Percentiles rank a stretch among this genome's conserved stretches.
Evolutionary conservation across 1,140 invertebrate genomes (phyloP).

Genomic region (Orius insidiosus): DNA sequence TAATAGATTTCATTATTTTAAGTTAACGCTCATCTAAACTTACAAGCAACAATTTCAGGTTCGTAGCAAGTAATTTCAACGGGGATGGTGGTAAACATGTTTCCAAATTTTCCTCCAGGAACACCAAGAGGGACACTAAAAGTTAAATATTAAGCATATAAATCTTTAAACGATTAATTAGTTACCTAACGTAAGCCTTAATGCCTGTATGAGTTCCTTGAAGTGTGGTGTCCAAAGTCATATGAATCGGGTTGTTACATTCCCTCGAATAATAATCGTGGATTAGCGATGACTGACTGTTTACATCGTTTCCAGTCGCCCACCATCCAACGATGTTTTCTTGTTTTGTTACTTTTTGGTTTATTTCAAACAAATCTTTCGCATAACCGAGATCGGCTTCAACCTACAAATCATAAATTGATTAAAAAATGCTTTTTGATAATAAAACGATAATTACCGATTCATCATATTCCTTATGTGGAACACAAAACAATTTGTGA

Average conservation of each 20-base stretch:
- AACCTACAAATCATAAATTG: too few species aligned
- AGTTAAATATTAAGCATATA: too few species aligned
- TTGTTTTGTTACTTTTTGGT: constrained; percentile 74
- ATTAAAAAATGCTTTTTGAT: too few species aligned
- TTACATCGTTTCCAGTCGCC: constrained; percentile 91
- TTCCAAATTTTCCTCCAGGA: constrained; percentile 77
- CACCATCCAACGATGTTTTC: constrained; percentile 95
- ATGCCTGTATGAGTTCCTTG: constrained; percentile 64
- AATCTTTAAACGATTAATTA: too few species aligned
- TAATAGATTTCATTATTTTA: constrained; percentile 9
- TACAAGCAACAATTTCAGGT: constrained; percentile 58
- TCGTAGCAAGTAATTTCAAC: constrained; percentile 73
- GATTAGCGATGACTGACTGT: constrained; percentile 91
- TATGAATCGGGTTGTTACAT: constrained; percentile 81
- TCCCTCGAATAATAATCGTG: constrained; percentile 93
- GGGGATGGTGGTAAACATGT: constrained; percentile 88
- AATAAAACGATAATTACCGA: constrained; percentile 28
- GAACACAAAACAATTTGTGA: constrained; percentile 96
- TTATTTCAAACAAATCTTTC: constrained; percentile 84
- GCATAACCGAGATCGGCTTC: constrained; percentile 92
- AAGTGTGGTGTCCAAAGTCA: constrained; percentile 84
- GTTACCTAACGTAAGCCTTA: constrained; percentile 73
- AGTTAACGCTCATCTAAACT: constrained; percentile 16
- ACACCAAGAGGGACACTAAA: constrained; percentile 55
- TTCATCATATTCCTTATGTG: constrained; percentile 90